Conservation (phyloP, 2,888 invertebrate species). For the Stenotaenia linearis region DNA sequence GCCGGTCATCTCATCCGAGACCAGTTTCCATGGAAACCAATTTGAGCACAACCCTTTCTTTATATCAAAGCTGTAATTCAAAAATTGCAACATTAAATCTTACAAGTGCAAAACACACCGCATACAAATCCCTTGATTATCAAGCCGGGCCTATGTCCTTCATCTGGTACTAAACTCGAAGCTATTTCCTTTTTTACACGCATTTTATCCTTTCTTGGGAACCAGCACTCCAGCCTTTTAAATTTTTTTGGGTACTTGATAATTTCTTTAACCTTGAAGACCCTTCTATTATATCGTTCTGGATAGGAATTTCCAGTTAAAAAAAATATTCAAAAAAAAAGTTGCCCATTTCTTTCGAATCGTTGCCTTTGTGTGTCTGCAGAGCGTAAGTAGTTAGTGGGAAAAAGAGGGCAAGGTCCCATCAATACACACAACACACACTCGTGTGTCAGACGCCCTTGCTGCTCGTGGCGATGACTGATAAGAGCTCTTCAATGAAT, state of each 20-base stretch:
- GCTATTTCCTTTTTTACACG: not conserved
- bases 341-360: not conserved
- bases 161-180: not conserved
- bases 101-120: not conserved
- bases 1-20: not conserved
- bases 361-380: not conserved
- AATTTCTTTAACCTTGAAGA: not conserved
- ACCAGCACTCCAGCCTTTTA: not conserved
- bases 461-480: constrained; percentile 23
- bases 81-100: not conserved
- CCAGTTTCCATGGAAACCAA: not conserved
- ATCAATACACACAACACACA: not conserved
- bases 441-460: constrained; percentile 20
- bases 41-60: constrained; percentile 4
- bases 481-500: constrained; percentile 26
- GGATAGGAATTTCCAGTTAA: not conserved
- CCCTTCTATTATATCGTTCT: not conserved
- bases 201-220: not conserved
- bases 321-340: constrained; percentile 1
- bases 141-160: not conserved
- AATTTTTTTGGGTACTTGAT: not conserved
- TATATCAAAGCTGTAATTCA: not conserved
- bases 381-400: constrained; percentile 9
- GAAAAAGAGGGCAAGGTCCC: constrained; percentile 12
- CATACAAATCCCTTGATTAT: not conserved